Evolutionary conservation across 2,797 vertebrate species (phyloP).

Genomic region (Crenichthys baileyi): DNA sequence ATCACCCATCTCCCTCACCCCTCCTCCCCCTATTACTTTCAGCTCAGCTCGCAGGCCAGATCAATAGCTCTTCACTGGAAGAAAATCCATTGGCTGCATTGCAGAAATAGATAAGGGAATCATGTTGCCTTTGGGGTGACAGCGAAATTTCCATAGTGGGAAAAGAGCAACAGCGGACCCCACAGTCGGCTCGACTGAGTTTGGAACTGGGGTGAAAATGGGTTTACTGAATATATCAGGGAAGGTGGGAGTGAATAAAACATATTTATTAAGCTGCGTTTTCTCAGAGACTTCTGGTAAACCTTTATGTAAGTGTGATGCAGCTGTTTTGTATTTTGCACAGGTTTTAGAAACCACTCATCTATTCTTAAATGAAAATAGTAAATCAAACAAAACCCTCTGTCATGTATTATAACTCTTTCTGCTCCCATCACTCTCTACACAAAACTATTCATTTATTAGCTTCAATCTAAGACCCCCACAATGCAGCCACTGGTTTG

Average conservation of each 20-base stretch:
- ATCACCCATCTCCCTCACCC: slow-evolving; percentile 3
- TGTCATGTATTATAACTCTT: background rate
- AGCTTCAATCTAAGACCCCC: background rate
- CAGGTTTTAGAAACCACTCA: background rate
- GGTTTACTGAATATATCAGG: slow-evolving; percentile 13
- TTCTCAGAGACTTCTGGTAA: background rate
- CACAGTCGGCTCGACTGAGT: background rate
- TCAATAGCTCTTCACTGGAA: slow-evolving; percentile 66
- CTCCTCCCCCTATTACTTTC: background rate
- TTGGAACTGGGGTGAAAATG: slow-evolving; percentile 22
- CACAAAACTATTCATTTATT: background rate
- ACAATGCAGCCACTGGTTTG: background rate
- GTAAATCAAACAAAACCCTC: background rate
- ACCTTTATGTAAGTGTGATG: background rate
- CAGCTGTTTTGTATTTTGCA: background rate
- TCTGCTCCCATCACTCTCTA: background rate
- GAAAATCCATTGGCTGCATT: slow-evolving; percentile 46
- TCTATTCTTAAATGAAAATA: background rate
- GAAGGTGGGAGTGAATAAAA: background rate
- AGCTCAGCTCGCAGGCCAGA: slow-evolving; percentile 37
- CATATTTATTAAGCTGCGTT: background rate
- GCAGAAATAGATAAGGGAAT: slow-evolving; percentile 64
- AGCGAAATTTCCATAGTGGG: slow-evolving; percentile 38
- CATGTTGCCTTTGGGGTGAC: slow-evolving; percentile 43
- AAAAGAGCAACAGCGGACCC: slow-evolving; percentile 16